phyloP scores from a whole-genome alignment of 2,797 vertebrate genomes.

The Coreius guichenoti region DNA sequence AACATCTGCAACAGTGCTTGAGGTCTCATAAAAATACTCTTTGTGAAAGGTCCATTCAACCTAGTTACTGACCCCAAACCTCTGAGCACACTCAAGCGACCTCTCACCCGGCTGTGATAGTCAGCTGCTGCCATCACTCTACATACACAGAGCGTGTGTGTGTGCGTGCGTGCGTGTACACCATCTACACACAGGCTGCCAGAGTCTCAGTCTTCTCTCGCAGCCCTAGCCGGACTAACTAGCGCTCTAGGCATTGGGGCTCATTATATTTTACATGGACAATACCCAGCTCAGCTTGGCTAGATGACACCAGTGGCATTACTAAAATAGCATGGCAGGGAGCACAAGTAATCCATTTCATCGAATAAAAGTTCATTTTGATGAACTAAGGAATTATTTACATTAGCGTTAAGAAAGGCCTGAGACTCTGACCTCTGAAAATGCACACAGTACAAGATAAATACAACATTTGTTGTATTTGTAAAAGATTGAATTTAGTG shows the following conservation, averaged over 20 bases:
- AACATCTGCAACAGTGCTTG: not conserved
- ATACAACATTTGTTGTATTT: constrained; percentile 5
- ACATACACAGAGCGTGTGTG: constrained; percentile 17
- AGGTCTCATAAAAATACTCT: constrained; percentile 3
- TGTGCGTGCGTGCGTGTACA: constrained; percentile 10
- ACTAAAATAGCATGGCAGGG: constrained; percentile 60
- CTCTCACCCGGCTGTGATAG: constrained; percentile 56
- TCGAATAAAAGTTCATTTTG: constrained; percentile 14
- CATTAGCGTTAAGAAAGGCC: constrained; percentile 25
- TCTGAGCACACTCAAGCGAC: constrained; percentile 51
- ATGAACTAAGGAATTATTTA: constrained; percentile 27
- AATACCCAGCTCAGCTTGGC: constrained; percentile 51
- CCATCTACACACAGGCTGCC: constrained; percentile 37
- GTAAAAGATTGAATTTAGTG: not conserved
- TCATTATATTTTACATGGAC: constrained; percentile 58
- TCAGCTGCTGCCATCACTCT: constrained; percentile 63
- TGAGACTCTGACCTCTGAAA: not conserved
- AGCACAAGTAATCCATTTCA: constrained; percentile 12
- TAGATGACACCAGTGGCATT: constrained; percentile 52
- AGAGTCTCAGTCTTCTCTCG: constrained; percentile 17
- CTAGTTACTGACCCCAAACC: constrained; percentile 42
- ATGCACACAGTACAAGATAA: not conserved
- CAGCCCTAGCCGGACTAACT: constrained; percentile 31
- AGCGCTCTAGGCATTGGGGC: constrained; percentile 47
- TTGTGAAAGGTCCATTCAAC: not conserved